phyloP scores from a whole-genome alignment of 2,888 invertebrate genomes.

The Polydrusus cervinus region DNA sequence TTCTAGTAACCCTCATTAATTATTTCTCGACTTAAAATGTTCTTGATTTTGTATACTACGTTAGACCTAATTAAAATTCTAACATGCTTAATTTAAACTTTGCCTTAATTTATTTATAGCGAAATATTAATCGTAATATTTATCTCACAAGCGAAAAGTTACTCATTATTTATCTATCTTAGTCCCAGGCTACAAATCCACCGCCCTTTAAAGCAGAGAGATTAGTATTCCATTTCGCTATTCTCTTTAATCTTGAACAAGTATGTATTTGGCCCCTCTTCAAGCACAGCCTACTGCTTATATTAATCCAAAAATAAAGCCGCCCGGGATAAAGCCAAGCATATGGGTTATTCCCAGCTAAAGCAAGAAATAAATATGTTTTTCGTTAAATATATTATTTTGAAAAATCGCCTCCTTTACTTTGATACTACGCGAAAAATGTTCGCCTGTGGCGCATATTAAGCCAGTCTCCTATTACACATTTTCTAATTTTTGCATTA shows the following conservation, averaged over 20 bases:
- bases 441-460: no score
- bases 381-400: no score
- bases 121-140: not conserved
- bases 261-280: constrained; percentile 12
- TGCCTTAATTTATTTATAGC: not conserved
- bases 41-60: no score
- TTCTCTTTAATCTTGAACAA: constrained; percentile 19
- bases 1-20: no score
- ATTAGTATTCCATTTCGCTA: not conserved
- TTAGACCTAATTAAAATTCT: no score
- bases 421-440: no score
- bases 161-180: not conserved
- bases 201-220: not conserved
- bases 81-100: no score
- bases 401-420: no score
- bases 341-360: not conserved
- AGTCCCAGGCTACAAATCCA: not conserved
- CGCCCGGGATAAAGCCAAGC: constrained; percentile 17
- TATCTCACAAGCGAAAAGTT: not conserved
- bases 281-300: not conserved
- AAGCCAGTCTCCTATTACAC: no score
- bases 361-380: no score
- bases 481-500: no score
- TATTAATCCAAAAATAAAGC: constrained; percentile 26
- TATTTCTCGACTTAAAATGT: no score